These are phyloP conservation scores for Sebastes cheni DNA, from an alignment of 2,797 vertebrate species.

Conservation along the genomic window DNA sequence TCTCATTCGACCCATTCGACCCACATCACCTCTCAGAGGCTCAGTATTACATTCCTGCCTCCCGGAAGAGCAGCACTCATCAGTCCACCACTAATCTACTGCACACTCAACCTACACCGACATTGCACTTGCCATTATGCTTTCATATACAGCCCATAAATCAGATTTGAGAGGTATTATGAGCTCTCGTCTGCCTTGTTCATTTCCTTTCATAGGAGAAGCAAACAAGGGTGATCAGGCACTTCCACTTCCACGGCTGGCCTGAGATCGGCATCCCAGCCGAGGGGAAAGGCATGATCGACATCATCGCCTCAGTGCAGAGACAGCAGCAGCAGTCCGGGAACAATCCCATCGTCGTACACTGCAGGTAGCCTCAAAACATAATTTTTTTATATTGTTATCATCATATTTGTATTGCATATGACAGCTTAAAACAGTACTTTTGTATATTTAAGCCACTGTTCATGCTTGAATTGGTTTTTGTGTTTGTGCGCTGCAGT, in stretches of 20 bases:
- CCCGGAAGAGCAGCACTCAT: slow-evolving; percentile 10
- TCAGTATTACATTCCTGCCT: slow-evolving; percentile 3
- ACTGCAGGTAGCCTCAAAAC: slow-evolving; percentile 89
- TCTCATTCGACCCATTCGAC: slow-evolving; percentile 63
- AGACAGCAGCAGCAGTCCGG: slow-evolving; percentile 98
- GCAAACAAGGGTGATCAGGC: slow-evolving; percentile 88
- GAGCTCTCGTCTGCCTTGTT: slow-evolving; percentile 68
- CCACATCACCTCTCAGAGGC: slow-evolving; percentile 34
- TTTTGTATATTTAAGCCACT: no score
- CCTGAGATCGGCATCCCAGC: slow-evolving; percentile 95
- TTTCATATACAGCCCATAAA: slow-evolving; percentile 37
- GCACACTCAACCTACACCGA: slow-evolving; percentile 36
- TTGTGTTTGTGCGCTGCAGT: slow-evolving; percentile 72
- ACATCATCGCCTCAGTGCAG: slow-evolving; percentile 95
- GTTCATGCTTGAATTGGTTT: neutral
- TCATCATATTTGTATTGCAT: neutral
- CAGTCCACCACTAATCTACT: slow-evolving; percentile 20
- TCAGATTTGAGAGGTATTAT: slow-evolving; percentile 42
- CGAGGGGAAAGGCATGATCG: slow-evolving; percentile 97
- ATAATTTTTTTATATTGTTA: no score
- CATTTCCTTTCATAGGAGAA: slow-evolving; percentile 83
- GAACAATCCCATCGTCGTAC: slow-evolving; percentile 95
- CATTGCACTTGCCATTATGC: slow-evolving; percentile 37
- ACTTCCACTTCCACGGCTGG: slow-evolving; percentile 99
- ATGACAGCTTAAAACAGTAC: no score